A percentile compares a stretch with the other conserved stretches of the same genome.
Conservation (phyloP, 1,140 invertebrate genomes). For the Maconellicoccus hirsutus region DNA sequence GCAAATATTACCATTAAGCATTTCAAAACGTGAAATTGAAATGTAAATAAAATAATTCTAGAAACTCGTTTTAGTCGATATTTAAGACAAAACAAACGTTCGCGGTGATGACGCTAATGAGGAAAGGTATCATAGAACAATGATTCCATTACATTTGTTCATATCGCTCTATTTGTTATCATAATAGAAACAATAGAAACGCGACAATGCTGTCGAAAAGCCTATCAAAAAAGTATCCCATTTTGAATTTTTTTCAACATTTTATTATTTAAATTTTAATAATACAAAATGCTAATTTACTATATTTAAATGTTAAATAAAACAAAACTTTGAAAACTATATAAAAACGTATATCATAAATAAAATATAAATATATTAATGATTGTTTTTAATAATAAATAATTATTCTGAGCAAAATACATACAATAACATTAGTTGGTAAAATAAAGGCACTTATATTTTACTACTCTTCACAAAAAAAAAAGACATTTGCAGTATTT, state of each 20-base stretch:
- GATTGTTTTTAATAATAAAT: neutral
- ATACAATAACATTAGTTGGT: slow-evolving; percentile 16
- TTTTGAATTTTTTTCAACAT: neutral
- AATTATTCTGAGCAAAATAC: slow-evolving; percentile 18
- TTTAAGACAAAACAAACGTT: too few relatives aligned
- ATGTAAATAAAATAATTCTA: too few relatives aligned
- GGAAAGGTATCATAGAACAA: too few relatives aligned
- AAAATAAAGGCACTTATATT: slow-evolving; percentile 11
- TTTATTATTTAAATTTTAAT: neutral
- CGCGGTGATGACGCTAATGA: too few relatives aligned
- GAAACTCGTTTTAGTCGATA: too few relatives aligned
- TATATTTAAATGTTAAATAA: neutral
- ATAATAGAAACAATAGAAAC: too few relatives aligned
- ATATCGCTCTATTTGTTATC: too few relatives aligned
- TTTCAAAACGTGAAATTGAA: too few relatives aligned
- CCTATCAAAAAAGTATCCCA: too few relatives aligned
- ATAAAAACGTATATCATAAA: slow-evolving; percentile 10
- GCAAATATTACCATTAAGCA: neutral
- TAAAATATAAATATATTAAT: neutral
- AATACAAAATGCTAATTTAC: slow-evolving; percentile 13
- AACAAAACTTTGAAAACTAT: slow-evolving; percentile 13
- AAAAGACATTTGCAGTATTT: slow-evolving; percentile 2
- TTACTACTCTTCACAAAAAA: neutral
- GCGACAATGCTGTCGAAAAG: too few relatives aligned
- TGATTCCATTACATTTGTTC: too few relatives aligned